phyloP scores from a whole-genome alignment of 2,113 vertebrate genomes.

The Ciconia boyciana region DNA sequence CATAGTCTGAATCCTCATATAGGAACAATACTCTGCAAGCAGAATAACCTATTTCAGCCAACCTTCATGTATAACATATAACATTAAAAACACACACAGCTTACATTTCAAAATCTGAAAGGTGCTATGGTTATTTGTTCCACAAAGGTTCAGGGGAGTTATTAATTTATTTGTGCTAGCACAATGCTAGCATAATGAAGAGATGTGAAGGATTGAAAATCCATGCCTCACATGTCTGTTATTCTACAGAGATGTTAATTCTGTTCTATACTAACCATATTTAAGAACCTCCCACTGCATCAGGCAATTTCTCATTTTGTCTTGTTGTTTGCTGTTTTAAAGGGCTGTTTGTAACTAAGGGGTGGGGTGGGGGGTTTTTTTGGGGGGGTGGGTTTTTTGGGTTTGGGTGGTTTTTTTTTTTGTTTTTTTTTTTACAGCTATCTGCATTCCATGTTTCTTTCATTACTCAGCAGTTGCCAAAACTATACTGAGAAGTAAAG shows the following conservation, averaged over 20 bases:
- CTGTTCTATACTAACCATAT: not conserved
- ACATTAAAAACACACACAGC: constrained; percentile 1
- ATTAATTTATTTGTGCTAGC: constrained; percentile 10
- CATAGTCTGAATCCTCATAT: not conserved
- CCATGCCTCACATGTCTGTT: not conserved
- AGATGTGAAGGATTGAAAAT: constrained; percentile 4
- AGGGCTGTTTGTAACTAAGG: not conserved
- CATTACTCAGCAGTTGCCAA: constrained; percentile 65
- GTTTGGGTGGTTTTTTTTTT: too few relatives aligned
- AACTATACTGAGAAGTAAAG: constrained; percentile 41
- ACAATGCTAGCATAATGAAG: not conserved
- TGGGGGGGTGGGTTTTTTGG: not conserved
- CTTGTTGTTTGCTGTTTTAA: not conserved
- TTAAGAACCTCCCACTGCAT: not conserved
- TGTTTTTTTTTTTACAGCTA: not conserved
- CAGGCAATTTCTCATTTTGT: not conserved
- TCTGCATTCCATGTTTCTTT: constrained; percentile 46
- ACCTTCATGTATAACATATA: not conserved
- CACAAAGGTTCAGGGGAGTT: not conserved
- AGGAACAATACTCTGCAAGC: constrained; percentile 30
- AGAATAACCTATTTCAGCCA: constrained; percentile 42
- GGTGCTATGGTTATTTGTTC: not conserved
- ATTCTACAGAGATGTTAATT: not conserved
- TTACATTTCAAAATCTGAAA: not conserved
- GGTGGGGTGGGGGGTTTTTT: too few relatives aligned